A percentile compares a stretch with the other conserved stretches of the same genome.
phyloP scores from a whole-genome alignment of 2,797 vertebrate species.

The Agapornis canus region DNA sequence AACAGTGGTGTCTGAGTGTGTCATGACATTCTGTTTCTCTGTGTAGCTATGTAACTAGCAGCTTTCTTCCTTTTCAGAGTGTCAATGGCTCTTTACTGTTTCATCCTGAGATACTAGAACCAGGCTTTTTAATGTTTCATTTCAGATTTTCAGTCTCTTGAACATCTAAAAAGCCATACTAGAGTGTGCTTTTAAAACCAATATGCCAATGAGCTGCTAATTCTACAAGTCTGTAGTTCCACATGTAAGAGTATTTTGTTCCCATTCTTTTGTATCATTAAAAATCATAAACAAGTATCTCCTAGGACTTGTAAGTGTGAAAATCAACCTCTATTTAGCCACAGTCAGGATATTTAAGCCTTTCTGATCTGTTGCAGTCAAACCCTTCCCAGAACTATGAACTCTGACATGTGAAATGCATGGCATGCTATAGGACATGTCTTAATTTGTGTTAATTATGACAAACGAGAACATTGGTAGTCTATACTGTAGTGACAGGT shows the following conservation, averaged over 20 bases:
- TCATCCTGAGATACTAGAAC: neutral
- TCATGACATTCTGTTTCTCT: rapidly evolving
- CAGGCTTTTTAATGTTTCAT: neutral
- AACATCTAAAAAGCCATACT: neutral
- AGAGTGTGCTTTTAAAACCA: neutral
- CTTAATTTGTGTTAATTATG: neutral
- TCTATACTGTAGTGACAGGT: neutral
- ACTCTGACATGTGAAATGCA: rapidly evolving
- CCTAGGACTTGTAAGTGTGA: neutral
- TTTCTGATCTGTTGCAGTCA: neutral
- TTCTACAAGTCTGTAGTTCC: neutral
- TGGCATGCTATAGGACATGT: neutral
- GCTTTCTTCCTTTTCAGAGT: neutral
- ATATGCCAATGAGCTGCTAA: neutral
- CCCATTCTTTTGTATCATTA: neutral
- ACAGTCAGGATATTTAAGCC: neutral
- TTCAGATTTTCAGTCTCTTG: neutral
- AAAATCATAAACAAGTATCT: neutral
- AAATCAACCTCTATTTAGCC: neutral
- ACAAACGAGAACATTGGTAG: neutral
- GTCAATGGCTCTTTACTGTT: neutral
- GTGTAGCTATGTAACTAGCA: neutral
- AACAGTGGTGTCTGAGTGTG: neutral
- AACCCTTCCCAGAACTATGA: neutral
- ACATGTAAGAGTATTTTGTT: neutral